These are phyloP conservation scores for Ectemnius continuus DNA, from an alignment of 2,888 invertebrate genomes.

Conservation along the genomic window DNA sequence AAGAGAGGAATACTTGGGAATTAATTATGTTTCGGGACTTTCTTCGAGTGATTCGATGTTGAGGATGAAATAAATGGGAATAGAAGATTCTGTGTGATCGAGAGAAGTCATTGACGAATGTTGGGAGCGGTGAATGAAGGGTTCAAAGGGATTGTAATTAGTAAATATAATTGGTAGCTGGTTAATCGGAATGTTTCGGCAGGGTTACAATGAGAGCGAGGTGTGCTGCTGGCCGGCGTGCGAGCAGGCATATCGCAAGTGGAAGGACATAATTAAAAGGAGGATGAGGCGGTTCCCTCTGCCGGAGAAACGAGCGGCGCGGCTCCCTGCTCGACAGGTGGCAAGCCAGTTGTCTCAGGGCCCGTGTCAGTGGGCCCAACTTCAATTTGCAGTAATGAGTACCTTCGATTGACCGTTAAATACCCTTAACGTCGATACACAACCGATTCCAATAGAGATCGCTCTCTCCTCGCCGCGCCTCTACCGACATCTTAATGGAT, in stretches of 20 bases:
- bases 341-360: slow-evolving; percentile 30
- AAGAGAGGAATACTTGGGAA: too few relatives aligned
- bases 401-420: slow-evolving; percentile 45
- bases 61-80: too few relatives aligned
- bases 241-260: slow-evolving; percentile 5
- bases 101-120: too few relatives aligned
- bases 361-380: slow-evolving; percentile 22
- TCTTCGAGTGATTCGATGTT: too few relatives aligned
- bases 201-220: slow-evolving; percentile 2
- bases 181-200: too few relatives aligned
- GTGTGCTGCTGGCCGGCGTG: slow-evolving; percentile 15
- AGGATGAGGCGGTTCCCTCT: neutral
- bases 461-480: neutral
- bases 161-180: too few relatives aligned
- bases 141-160: too few relatives aligned
- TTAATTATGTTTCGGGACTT: too few relatives aligned
- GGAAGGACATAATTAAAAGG: slow-evolving; percentile 43
- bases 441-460: neutral
- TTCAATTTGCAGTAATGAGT: slow-evolving; percentile 41
- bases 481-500: too few relatives aligned
- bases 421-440: slow-evolving; percentile 24
- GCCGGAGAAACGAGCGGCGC: slow-evolving; percentile 10
- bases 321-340: slow-evolving; percentile 45
- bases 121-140: too few relatives aligned
- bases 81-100: too few relatives aligned